Evolutionary conservation across 2,888 invertebrate species (phyloP), one percentile per base, ranked within the genome.

Genomic region (Andricus curvator): DNA sequence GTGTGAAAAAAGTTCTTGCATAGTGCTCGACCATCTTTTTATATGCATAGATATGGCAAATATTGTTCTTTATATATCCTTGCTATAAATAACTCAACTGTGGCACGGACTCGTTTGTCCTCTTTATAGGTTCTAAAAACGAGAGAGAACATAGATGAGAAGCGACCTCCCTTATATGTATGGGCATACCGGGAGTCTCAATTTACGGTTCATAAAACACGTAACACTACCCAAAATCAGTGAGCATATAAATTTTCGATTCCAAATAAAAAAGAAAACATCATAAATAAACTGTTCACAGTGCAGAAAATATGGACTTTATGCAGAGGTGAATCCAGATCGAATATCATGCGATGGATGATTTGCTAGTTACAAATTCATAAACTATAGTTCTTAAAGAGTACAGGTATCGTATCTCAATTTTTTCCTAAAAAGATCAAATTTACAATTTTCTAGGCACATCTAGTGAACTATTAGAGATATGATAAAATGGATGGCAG

Each of bases 191-290:
- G 13, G 3, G 33, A 37, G 20, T 37, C 66, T 66, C n/a, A 37
- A 66, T 37, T 66, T 20, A n/a, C 66, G 11, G 66, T 66, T 66
- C 37, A 37, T 66, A n/a, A 66, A 33, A 66, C n/a, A 37, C 25
- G 33, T 25, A 29, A 33, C 65, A 29, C 8, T 33, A 33, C 6
- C 33, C 20, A 37, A 20, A 11, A n/a, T 11, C 9, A 37, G 11
- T 20, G n/a, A 37, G 0, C n/a, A 37, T 66, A 66, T 37, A 66
- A 66, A 66, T 66, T 66, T 66, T n/a, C 9, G 8, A n/a, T 66
- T 66, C 9, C 17, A 15, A 66, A 66, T 66, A 66, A 33, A 20
- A 66, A 33, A 33, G 37, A 2, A 20, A 66, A 9, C 37, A 17
- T 65, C 8, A 33, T 33, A 33, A 65, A 65, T 17, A 17, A 66